Base-by-base conservation (phyloP, 2,113 vertebrate species). In the Chaetura pelagica region DNA sequence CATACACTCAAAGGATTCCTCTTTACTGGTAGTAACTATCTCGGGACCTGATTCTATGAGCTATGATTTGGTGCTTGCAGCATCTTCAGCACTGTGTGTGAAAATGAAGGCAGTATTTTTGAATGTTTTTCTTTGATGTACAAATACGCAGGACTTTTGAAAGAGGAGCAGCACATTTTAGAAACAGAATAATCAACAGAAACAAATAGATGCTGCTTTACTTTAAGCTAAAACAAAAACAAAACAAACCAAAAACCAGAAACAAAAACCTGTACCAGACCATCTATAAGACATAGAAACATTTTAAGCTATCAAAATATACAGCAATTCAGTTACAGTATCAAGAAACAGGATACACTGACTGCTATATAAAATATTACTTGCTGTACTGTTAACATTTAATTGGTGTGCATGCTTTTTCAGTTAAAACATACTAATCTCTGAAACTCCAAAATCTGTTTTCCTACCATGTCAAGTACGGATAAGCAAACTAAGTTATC, bases 51-150 rank as follows among this genome's bases (percentile, higher is more conserved):
- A 99, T 99, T 98, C 98, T 99, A 99, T 98, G 98, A 99, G 98
- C 99, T 99, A 99, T 98, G 98, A 98, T 98, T 98, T 98, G 98
- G 98, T 98, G 98, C 98, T 99, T 98, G 99, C 99, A 99, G 99
- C 99, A 98, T 99, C 99, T 99, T 99, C 99, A 99, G 99, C 99
- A 99, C 99, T 99, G 99, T 99, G 99, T 99, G 99, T 98, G 98
- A 99, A 99, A 99, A 99, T 99, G 99, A 99, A 99, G 99, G 99
- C 98, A 99, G 99, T 97, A 99, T 98, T 99, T 98, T 99, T 98
- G 97, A 98, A 98, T 98, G 96, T 95, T 98, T 98, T 97, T 94
- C 97, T 98, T 98, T 96, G 89, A 97, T 95, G 97, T 86, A 98
- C 94, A 98, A 73, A 97, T 97, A 98, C 98, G 97, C 98, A 98